Percentiles rank a stretch among this genome's conserved stretches.
These are phyloP conservation scores for Strix occidentalis DNA, from an alignment of 2,797 vertebrate species.

Conservation along the genomic window DNA sequence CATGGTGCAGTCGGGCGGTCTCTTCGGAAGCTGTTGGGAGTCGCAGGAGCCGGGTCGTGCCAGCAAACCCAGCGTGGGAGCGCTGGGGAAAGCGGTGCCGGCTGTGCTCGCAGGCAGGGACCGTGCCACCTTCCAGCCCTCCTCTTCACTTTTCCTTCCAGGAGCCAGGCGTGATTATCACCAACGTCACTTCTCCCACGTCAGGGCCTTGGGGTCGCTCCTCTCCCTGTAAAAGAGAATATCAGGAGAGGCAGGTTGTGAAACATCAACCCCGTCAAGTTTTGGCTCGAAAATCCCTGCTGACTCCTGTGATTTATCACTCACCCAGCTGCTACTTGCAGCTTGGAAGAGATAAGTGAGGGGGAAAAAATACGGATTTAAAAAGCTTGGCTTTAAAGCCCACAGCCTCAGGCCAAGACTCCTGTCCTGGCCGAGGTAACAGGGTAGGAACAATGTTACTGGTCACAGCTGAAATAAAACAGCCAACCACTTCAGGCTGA, in stretches of 20 bases:
- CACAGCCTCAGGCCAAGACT: neutral
- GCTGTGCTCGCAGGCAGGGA: neutral
- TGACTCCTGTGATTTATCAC: neutral
- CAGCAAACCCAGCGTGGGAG: neutral
- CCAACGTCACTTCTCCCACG: neutral
- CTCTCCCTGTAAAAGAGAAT: neutral
- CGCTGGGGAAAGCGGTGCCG: neutral
- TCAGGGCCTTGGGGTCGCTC: neutral
- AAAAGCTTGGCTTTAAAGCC: neutral
- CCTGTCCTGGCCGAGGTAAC: neutral
- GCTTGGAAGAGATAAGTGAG: neutral
- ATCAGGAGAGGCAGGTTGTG: neutral
- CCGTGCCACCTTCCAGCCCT: neutral
- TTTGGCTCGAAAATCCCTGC: neutral
- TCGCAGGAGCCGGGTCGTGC: accelerated
- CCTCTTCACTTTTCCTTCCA: neutral
- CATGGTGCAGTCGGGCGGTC: accelerated
- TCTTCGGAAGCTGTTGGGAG: neutral
- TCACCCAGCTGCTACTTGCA: neutral
- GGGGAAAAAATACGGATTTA: neutral
- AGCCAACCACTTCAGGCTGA: neutral
- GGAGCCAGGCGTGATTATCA: neutral
- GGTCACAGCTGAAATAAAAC: neutral
- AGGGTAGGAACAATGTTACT: accelerated
- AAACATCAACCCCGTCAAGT: neutral